Conservation (phyloP, 2,888 invertebrate species). For the Agapetus fuscipes region DNA sequence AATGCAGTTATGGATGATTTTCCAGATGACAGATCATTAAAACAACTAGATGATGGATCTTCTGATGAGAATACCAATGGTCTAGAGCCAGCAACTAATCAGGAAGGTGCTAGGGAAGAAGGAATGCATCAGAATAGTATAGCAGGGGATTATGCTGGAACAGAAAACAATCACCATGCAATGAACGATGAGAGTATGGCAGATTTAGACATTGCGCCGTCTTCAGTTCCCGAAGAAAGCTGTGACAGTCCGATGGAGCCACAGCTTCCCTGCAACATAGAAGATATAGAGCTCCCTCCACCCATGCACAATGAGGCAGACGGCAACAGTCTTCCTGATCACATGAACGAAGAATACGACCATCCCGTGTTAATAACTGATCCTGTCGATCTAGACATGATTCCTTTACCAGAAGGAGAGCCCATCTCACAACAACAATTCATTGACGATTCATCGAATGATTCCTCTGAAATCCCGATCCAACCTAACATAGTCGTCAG, state of each 20-base stretch:
- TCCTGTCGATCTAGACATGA: too few relatives aligned
- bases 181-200: neutral
- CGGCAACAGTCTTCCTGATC: slow-evolving; percentile 10
- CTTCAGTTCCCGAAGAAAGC: slow-evolving; percentile 13
- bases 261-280: neutral
- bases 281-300: neutral
- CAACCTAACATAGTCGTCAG: slow-evolving; percentile 35
- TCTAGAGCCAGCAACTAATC: too few relatives aligned
- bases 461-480: slow-evolving; percentile 36
- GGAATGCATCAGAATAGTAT: too few relatives aligned
- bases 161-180: neutral
- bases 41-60: too few relatives aligned
- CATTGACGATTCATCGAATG: slow-evolving; percentile 28
- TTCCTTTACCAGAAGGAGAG: too few relatives aligned
- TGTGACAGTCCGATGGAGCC: slow-evolving; percentile 3
- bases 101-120: too few relatives aligned
- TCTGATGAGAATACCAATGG: too few relatives aligned
- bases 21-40: too few relatives aligned
- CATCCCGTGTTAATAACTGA: too few relatives aligned
- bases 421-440: slow-evolving; percentile 4
- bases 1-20: too few relatives aligned
- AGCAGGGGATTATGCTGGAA: neutral
- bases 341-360: too few relatives aligned
- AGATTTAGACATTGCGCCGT: slow-evolving; percentile 8
- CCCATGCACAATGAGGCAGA: slow-evolving; percentile 3